phyloP scores from a whole-genome alignment of 2,113 vertebrate species.

The Chaetura pelagica region DNA sequence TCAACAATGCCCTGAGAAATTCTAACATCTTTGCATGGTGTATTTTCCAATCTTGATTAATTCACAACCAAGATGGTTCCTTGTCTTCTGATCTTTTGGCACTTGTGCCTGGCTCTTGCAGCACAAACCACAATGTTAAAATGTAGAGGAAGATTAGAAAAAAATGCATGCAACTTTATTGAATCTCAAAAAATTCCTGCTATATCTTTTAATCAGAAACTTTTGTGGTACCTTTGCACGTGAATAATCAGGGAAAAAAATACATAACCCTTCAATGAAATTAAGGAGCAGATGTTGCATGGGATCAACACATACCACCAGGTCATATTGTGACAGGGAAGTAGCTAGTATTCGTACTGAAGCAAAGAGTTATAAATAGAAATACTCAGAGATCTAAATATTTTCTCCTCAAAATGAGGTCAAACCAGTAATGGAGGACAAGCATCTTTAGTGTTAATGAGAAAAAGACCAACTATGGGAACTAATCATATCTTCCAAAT shows the following conservation, averaged over 20 bases:
- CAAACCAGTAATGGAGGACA: background rate
- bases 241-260: background rate
- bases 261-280: background rate
- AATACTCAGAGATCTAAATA: background rate
- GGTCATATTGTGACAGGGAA: background rate
- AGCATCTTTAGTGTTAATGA: background rate
- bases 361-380: background rate
- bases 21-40: background rate
- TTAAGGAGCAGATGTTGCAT: background rate
- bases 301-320: background rate
- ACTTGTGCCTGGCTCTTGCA: background rate
- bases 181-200: background rate
- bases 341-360: background rate
- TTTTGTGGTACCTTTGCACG: fast-evolving
- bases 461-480: slow-evolving; percentile 9
- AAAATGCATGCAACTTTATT: background rate
- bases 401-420: background rate
- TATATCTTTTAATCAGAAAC: background rate
- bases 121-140: background rate
- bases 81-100: background rate
- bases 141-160: background rate
- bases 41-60: background rate
- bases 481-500: background rate
- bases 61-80: background rate
- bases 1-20: background rate